Evolutionary conservation across 1,140 invertebrate species (phyloP).

Genomic region (Drosophila eugracilis): DNA sequence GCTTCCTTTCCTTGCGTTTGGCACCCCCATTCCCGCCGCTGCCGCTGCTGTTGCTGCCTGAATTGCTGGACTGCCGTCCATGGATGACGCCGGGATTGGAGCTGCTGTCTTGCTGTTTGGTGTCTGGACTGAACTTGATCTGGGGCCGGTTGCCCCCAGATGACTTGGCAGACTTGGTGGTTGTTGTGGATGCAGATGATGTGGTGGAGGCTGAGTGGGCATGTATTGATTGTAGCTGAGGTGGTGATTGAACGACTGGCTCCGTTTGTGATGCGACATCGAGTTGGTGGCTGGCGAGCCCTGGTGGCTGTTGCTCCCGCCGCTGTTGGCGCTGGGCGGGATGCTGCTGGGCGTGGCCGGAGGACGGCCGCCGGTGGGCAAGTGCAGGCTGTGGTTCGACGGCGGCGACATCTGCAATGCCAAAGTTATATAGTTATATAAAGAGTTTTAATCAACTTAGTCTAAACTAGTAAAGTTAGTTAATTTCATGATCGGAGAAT

Average conservation of each 20-base stretch:
- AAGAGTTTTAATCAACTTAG: background rate
- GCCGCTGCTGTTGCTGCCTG: conserved; percentile 57
- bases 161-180: conserved; percentile 85
- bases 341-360: conserved; percentile 44
- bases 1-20: conserved; percentile 84
- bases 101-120: conserved; percentile 82
- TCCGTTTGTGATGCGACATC: conserved; percentile 87
- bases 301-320: conserved; percentile 48
- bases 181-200: conserved; percentile 85
- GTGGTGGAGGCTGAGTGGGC: conserved; percentile 86
- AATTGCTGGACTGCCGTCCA: conserved; percentile 58
- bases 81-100: conserved; percentile 46
- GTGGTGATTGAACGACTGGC: conserved; percentile 88
- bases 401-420: conserved; percentile 86
- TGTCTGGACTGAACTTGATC: conserved; percentile 85
- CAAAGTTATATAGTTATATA: background rate
- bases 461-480: conserved; percentile 8
- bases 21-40: conserved; percentile 59
- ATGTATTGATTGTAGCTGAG: conserved; percentile 88
- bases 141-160: conserved; percentile 78
- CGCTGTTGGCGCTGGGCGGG: conserved; percentile 43
- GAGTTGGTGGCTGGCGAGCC: conserved; percentile 52
- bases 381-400: conserved; percentile 69
- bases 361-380: conserved; percentile 61
- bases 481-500: conserved; percentile 33